Evolutionary conservation across 2,797 vertebrate species (phyloP).

Genomic region (Lemur catta): DNA sequence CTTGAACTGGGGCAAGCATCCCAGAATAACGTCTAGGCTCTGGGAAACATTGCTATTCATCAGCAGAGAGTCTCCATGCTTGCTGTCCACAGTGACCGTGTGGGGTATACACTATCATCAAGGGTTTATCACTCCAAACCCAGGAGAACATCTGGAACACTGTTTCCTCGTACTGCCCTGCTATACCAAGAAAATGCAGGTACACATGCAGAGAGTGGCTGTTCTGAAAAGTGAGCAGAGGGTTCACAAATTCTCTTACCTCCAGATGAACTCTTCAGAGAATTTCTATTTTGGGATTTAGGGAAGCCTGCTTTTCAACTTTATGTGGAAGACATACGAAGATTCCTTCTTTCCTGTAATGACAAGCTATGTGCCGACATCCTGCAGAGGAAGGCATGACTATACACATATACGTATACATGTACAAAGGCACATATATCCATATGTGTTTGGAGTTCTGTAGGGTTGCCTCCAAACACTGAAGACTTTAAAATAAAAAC

Average conservation of each 20-base stretch:
- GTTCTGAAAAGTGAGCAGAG: background rate
- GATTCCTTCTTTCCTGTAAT: background rate
- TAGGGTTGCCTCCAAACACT: background rate
- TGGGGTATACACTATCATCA: background rate
- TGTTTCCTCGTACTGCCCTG: background rate
- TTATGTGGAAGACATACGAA: background rate
- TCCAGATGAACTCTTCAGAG: background rate
- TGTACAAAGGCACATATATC: accelerated
- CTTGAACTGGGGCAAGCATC: background rate
- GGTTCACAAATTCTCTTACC: background rate
- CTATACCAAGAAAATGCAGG: background rate
- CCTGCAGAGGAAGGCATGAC: background rate
- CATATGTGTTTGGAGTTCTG: background rate
- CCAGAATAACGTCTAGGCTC: background rate
- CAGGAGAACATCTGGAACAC: background rate
- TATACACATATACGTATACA: background rate
- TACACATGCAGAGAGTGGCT: background rate
- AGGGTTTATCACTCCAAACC: background rate
- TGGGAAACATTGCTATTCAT: background rate
- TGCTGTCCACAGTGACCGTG: too few species aligned
- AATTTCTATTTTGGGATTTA: constrained; percentile 35
- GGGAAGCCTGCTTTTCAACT: background rate
- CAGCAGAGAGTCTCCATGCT: background rate
- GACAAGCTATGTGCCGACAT: background rate
- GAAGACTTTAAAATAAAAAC: background rate